A percentile compares a stretch with the other conserved stretches of the same genome.
Conservation (phyloP, 1,140 invertebrate genomes). For the Panagrolaimus sp. region DNA sequence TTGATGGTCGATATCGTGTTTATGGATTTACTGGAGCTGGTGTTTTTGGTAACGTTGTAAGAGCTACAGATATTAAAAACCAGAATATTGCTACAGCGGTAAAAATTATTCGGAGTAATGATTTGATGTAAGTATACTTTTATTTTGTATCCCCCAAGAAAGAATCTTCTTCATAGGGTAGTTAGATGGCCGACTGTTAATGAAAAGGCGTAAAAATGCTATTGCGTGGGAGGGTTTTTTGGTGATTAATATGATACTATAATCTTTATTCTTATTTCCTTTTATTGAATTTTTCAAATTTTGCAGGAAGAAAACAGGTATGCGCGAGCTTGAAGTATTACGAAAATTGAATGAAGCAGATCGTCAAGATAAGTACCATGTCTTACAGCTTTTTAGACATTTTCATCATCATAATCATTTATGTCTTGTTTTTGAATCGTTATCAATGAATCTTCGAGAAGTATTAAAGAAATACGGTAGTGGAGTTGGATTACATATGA, state of each 20-base stretch:
- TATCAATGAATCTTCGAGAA: slow-evolving; percentile 66
- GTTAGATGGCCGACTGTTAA: too few species aligned
- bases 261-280: background rate
- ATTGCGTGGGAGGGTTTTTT: too few species aligned
- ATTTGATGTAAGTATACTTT: slow-evolving; percentile 84
- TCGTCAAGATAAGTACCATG: slow-evolving; percentile 94
- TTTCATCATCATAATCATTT: slow-evolving; percentile 92
- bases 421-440: slow-evolving; percentile 94
- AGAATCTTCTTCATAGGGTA: too few species aligned
- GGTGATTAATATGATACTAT: background rate
- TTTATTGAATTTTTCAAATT: slow-evolving; percentile 13
- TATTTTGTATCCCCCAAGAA: too few species aligned
- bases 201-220: too few species aligned
- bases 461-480: slow-evolving; percentile 96
- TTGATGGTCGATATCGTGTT: slow-evolving; percentile 84
- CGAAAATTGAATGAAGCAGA: slow-evolving; percentile 92
- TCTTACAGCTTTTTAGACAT: slow-evolving; percentile 77
- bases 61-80: slow-evolving; percentile 80
- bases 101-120: slow-evolving; percentile 99
- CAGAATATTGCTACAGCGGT: slow-evolving; percentile 87
- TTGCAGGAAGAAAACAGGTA: slow-evolving; percentile 88
- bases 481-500: slow-evolving; percentile 91
- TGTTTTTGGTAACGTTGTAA: slow-evolving; percentile 94
- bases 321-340: slow-evolving; percentile 90
- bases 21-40: slow-evolving; percentile 98